Evolutionary conservation across 64 coral and sea anemone species (phyloP).

Genomic region (Dendronephthya gigantea): DNA sequence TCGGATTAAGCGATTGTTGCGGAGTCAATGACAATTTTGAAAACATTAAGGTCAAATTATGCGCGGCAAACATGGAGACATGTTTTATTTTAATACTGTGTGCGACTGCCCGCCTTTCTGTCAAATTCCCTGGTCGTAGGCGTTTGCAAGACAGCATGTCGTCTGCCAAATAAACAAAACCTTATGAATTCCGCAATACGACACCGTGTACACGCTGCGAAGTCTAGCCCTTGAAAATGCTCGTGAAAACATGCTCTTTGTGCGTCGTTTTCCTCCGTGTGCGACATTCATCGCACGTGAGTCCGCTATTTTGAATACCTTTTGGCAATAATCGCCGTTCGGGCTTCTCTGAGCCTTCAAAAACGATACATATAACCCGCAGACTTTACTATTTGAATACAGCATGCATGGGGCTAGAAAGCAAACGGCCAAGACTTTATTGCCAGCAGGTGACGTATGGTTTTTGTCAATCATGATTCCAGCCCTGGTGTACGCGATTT

Average conservation of each 20-base stretch:
- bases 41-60: conserved; percentile 14
- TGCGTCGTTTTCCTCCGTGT: neutral
- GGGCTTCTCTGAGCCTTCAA: neutral
- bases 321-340: neutral
- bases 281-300: neutral
- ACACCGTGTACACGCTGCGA: neutral
- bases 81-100: conserved; percentile 16
- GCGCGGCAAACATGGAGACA: neutral
- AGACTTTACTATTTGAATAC: neutral
- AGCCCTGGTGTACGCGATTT: neutral
- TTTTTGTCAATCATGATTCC: conserved; percentile 11
- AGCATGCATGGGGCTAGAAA: neutral
- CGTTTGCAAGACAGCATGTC: neutral
- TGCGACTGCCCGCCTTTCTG: neutral
- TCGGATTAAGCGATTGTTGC: conserved; percentile 2
- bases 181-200: neutral
- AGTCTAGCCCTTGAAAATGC: neutral
- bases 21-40: conserved; percentile 20
- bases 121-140: neutral
- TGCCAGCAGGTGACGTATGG: neutral
- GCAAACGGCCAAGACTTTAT: neutral
- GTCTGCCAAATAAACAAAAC: conserved; percentile 4
- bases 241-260: neutral
- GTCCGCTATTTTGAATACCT: neutral
- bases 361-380: neutral